A percentile compares a stretch with the other conserved stretches of the same genome.
phyloP scores from a whole-genome alignment of 2,888 invertebrate genomes.

The Phymatocera aterrima region DNA sequence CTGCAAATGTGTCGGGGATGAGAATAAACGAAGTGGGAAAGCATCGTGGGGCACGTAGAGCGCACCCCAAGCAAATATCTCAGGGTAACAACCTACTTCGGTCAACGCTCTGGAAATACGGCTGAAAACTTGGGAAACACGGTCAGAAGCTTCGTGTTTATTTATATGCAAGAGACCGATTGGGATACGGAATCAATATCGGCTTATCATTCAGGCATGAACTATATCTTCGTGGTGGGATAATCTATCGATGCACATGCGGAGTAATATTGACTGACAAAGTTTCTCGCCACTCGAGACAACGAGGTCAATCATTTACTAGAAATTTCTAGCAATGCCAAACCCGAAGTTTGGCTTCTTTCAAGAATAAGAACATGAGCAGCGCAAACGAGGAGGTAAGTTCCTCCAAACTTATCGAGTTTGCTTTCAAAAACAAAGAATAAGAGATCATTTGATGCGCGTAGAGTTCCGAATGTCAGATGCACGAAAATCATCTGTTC shows the following conservation, averaged over 20 bases:
- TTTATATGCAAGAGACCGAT: background rate
- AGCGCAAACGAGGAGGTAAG: background rate
- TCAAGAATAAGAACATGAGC: background rate
- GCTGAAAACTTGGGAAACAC: conserved; percentile 4
- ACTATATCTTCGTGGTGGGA: background rate
- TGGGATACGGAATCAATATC: conserved; percentile 21
- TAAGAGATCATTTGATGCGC: too few species aligned
- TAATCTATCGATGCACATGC: background rate
- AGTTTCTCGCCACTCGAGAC: conserved; percentile 11
- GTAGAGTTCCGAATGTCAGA: too few species aligned
- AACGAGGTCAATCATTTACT: conserved; percentile 31
- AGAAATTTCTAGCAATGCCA: background rate
- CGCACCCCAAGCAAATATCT: conserved; percentile 18
- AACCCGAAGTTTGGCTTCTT: background rate
- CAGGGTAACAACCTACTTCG: conserved; percentile 8
- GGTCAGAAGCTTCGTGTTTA: background rate
- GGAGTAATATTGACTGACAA: background rate
- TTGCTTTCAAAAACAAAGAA: conserved; percentile 31
- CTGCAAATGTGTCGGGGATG: background rate
- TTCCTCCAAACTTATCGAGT: background rate
- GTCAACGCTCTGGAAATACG: conserved; percentile 19
- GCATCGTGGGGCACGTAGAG: conserved; percentile 11
- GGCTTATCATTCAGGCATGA: background rate
- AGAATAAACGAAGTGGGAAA: conserved; percentile 33
- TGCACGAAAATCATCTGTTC: too few species aligned